These are phyloP conservation scores for Criorhina ranunculi DNA, from an alignment of 2,888 invertebrate species.

Conservation along the genomic window DNA sequence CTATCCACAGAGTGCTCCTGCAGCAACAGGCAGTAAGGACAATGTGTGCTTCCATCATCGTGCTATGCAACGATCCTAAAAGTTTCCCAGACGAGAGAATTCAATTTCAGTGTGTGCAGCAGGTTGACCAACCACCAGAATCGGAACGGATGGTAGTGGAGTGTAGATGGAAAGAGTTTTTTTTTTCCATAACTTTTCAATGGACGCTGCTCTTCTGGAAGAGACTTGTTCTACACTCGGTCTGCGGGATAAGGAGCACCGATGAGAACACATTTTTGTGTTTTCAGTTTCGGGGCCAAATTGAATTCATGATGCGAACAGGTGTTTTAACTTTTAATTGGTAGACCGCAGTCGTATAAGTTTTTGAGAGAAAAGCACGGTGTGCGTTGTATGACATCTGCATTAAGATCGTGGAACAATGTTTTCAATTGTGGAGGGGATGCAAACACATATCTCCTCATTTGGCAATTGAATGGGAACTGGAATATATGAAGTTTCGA, in stretches of 20 bases:
- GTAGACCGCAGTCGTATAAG: constrained; percentile 55
- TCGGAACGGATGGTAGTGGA: constrained; percentile 24
- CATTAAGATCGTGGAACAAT: constrained; percentile 4
- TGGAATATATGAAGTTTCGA: too few relatives aligned
- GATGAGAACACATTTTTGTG: constrained; percentile 29
- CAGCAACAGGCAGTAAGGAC: constrained; percentile 64
- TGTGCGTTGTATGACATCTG: constrained; percentile 21
- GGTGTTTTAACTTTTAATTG: constrained; percentile 76
- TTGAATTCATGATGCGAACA: constrained; percentile 67
- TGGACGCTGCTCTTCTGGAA: constrained; percentile 1
- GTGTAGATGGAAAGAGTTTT: constrained; percentile 64
- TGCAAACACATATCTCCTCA: too few relatives aligned
- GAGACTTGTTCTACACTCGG: background rate
- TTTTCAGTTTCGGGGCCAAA: constrained; percentile 41
- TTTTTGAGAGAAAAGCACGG: constrained; percentile 26
- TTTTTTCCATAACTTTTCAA: constrained; percentile 66
- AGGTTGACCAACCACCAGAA: constrained; percentile 55
- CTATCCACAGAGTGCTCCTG: background rate
- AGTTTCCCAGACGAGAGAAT: constrained; percentile 54
- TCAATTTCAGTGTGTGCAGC: constrained; percentile 62
- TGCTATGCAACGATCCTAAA: constrained; percentile 45
- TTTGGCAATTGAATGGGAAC: too few relatives aligned
- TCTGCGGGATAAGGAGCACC: background rate
- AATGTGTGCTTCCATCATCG: constrained; percentile 43
- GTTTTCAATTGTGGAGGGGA: too few relatives aligned